These are phyloP conservation scores for Cosmopolites sordidus DNA, from an alignment of 2,888 invertebrate species.

Conservation along the genomic window DNA sequence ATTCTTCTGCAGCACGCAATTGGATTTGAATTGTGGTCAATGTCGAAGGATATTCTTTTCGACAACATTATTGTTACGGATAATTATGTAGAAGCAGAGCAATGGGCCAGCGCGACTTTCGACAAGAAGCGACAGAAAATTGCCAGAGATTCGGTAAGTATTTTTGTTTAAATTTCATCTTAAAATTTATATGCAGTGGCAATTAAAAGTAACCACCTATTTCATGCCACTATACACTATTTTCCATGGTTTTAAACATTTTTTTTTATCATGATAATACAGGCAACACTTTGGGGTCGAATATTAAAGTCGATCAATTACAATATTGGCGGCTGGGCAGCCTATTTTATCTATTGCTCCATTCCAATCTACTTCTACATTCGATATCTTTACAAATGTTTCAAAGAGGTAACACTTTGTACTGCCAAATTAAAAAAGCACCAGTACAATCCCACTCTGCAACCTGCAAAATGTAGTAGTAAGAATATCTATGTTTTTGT, in stretches of 20 bases:
- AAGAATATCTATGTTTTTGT: not conserved
- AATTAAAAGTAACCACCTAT: too few species aligned
- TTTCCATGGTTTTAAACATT: too few species aligned
- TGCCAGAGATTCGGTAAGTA: constrained; percentile 74
- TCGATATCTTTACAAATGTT: constrained; percentile 61
- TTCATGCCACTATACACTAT: too few species aligned
- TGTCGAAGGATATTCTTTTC: constrained; percentile 90
- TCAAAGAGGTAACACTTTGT: constrained; percentile 59
- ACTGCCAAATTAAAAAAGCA: too few species aligned
- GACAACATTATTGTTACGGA: constrained; percentile 94
- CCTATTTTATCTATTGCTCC: constrained; percentile 72
- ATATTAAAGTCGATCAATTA: constrained; percentile 70
- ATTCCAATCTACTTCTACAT: constrained; percentile 68
- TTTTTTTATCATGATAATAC: not conserved
- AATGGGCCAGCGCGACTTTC: constrained; percentile 82
- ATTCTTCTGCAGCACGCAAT: constrained; percentile 74
- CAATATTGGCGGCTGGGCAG: constrained; percentile 75
- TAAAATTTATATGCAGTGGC: too few species aligned
- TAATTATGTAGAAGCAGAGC: constrained; percentile 66
- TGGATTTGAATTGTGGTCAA: constrained; percentile 98
- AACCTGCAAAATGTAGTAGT: not conserved
- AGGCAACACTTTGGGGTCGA: constrained; percentile 67
- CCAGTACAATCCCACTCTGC: too few species aligned
- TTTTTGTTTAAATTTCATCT: too few species aligned
- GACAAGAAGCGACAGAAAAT: constrained; percentile 77